A percentile compares a stretch with the other conserved stretches of the same genome.
phyloP scores from a whole-genome alignment of 1,140 invertebrate species.

The Drosophila lacteicornis region DNA sequence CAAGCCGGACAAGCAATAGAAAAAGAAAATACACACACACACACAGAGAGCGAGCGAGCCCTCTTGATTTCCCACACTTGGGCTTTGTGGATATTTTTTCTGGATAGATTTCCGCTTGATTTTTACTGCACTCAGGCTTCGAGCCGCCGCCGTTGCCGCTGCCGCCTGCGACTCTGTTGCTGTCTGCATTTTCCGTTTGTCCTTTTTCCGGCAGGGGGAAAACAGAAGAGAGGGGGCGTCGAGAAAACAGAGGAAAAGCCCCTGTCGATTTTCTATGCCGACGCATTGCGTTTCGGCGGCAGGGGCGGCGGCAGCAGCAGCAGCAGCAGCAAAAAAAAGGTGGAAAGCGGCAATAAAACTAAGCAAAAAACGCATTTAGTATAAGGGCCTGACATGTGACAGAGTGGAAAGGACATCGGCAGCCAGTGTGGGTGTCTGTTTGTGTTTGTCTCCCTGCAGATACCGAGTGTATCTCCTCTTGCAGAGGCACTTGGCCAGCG shows the following conservation, averaged over 20 bases:
- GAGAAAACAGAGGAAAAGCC: slow-evolving; percentile 26
- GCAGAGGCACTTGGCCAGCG: slow-evolving; percentile 47
- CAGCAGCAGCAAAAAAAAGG: slow-evolving; percentile 5
- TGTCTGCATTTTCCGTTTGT: slow-evolving; percentile 69
- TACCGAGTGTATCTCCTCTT: slow-evolving; percentile 38
- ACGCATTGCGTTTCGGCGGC: slow-evolving; percentile 58
- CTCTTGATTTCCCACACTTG: slow-evolving; percentile 26
- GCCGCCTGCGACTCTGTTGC: slow-evolving; percentile 45
- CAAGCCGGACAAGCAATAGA: slow-evolving; percentile 72
- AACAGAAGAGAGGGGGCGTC: background rate
- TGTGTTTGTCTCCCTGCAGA: slow-evolving; percentile 58
- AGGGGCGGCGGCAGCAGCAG: background rate
- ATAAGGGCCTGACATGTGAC: slow-evolving; percentile 68
- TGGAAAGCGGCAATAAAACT: slow-evolving; percentile 71
- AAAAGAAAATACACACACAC: slow-evolving; percentile 64
- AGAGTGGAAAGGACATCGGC: slow-evolving; percentile 36
- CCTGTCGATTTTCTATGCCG: slow-evolving; percentile 73
- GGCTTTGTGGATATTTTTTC: slow-evolving; percentile 18
- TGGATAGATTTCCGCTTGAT: slow-evolving; percentile 71
- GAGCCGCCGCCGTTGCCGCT: slow-evolving; percentile 27
- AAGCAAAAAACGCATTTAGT: slow-evolving; percentile 79
- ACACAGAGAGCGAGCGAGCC: background rate
- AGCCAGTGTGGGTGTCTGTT: slow-evolving; percentile 13
- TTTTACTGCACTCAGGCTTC: slow-evolving; percentile 78
- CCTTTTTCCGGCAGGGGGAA: slow-evolving; percentile 40